Evolutionary conservation across 2,888 invertebrate genomes (phyloP).

Genomic region (Stratiomys singularior): DNA sequence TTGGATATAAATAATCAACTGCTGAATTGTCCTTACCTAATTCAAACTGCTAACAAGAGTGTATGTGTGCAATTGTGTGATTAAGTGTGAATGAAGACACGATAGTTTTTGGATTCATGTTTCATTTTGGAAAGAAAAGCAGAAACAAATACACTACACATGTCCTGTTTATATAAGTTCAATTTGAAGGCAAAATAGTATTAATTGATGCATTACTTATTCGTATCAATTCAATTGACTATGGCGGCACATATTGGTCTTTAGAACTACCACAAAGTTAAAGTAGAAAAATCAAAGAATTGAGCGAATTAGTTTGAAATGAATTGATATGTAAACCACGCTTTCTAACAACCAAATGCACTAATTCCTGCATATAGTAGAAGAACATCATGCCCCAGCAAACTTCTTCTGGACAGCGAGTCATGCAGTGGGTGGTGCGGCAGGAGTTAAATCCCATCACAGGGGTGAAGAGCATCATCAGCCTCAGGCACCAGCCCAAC

Average conservation of each 20-base stretch:
- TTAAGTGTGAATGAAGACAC: background rate
- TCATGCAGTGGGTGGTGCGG: constrained; percentile 75
- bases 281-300: background rate
- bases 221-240: no score
- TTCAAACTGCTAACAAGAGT: background rate
- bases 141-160: no score
- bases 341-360: constrained; percentile 1
- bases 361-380: constrained; percentile 53
- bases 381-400: constrained; percentile 61
- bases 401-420: constrained; percentile 80
- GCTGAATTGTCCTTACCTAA: background rate
- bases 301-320: background rate
- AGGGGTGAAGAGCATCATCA: constrained; percentile 64
- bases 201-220: no score
- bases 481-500: constrained; percentile 53
- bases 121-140: no score
- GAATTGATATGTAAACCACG: background rate
- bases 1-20: no score
- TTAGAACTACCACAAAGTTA: no score
- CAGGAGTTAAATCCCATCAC: constrained; percentile 66
- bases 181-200: no score
- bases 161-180: no score
- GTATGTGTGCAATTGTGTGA: background rate
- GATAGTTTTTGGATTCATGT: no score
- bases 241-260: no score